Evolutionary conservation across 2,113 vertebrate species (phyloP), one percentile per base, ranked within the genome.

Genomic region (Psettodes erumei): DNA sequence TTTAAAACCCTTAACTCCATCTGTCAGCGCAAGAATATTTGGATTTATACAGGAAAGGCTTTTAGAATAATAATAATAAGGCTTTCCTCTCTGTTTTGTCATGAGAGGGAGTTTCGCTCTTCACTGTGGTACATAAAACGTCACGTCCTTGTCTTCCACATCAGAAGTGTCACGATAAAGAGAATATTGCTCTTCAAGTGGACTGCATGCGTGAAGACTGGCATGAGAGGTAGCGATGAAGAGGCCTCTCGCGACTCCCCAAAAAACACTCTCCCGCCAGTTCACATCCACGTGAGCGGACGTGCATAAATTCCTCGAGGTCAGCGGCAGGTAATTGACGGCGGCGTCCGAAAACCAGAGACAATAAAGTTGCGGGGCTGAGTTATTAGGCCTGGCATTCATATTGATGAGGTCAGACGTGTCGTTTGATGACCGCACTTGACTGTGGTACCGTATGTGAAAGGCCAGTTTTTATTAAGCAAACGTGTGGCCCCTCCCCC

Each of bases 361-460:
- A 25, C 18, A 65, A 11, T 33, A n/a, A 84, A 58, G 50, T 16
- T 12, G 28, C 53, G 61, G n/a, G 23, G 48, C 59, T 64, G 58
- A 42, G 19, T 69, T 59, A 79, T 71, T 81, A 27, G 4, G 58
- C 69, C 47, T 72, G 71, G 23, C 74, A 73, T 74, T 61, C 66
- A 77, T 71, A 59, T 69, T 70, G 67, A 32, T 66, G 61, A 86
- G 88, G 86, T 90, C 75, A 77, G 47, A 85, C 78, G 50, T 76
- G 50, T 89, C 83, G 86, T 82, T 69, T 76, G 64, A 74, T 71
- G 45, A 50, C 59, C 35, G 40, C 32, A 68, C 67, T 81, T 72
- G 68, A 70, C 37, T 70, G 59, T 40, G 62, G 16, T 59, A 64
- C n/a, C 38, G 55, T 86, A 82, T 86, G 81, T 75, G 58, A 88